Conservation (phyloP, 2,113 vertebrate species). For the Antigone vipio region DNA sequence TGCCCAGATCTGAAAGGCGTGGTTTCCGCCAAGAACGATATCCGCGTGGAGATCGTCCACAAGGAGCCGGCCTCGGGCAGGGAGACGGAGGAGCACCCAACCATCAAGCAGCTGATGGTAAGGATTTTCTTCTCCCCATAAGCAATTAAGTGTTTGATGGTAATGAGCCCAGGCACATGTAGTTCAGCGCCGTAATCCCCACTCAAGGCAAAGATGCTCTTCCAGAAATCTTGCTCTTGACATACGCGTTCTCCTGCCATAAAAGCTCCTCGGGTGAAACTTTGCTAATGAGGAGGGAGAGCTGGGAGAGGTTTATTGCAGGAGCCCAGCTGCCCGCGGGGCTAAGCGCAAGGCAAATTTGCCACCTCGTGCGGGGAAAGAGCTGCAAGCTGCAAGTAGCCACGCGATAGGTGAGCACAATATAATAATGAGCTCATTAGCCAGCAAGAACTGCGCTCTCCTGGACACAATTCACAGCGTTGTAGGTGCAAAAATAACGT, state of each 20-base stretch:
- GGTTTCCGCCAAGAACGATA: constrained; percentile 97
- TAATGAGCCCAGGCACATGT: background rate
- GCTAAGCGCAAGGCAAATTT: background rate
- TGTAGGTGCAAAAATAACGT: background rate
- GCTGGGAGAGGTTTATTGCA: background rate
- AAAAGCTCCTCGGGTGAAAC: background rate
- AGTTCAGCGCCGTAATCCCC: background rate
- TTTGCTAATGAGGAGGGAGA: background rate
- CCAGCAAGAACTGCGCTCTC: background rate
- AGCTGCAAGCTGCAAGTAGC: background rate
- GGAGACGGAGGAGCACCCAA: constrained; percentile 89
- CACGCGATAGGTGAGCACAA: background rate
- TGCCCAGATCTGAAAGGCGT: constrained; percentile 92
- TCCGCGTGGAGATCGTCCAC: constrained; percentile 96
- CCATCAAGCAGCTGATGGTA: constrained; percentile 98
- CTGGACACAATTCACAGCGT: background rate
- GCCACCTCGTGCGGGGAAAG: background rate
- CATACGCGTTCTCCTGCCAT: background rate
- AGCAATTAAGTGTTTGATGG: background rate
- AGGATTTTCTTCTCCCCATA: constrained; percentile 47
- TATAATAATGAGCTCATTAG: background rate
- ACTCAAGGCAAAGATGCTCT: background rate
- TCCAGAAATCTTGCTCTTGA: background rate
- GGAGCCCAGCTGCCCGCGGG: background rate
- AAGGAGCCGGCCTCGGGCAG: constrained; percentile 90